phyloP scores from a whole-genome alignment of 2,113 vertebrate genomes.

The Caranx ignobilis region DNA sequence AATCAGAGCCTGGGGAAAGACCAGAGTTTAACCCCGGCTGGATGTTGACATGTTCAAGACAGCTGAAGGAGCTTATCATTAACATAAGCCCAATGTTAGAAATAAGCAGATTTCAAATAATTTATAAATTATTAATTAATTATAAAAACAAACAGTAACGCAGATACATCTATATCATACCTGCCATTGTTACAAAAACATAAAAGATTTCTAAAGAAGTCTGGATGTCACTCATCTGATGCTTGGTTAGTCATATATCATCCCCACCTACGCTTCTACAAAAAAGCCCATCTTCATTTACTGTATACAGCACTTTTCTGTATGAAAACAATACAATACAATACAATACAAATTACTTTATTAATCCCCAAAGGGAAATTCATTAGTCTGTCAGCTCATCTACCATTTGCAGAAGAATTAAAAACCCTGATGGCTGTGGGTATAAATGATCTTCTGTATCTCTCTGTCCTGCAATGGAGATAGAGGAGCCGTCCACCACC shows the following conservation, averaged over 20 bases:
- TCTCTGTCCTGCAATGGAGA: no score
- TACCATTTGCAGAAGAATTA: no score
- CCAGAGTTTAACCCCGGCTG: conserved; percentile 1
- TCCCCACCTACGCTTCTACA: neutral
- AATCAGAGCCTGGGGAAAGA: neutral
- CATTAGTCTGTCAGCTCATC: no score
- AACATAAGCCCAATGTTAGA: neutral
- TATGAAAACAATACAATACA: neutral
- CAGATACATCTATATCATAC: neutral
- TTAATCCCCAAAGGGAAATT: no score
- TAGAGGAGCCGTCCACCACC: no score
- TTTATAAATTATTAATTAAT: no score
- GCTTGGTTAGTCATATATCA: neutral
- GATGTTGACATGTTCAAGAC: neutral
- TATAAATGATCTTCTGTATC: no score
- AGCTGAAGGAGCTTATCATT: neutral
- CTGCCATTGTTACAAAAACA: neutral
- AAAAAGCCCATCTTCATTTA: neutral
- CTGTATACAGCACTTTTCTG: neutral
- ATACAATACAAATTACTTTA: no score
- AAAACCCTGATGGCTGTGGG: no score
- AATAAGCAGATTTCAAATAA: neutral
- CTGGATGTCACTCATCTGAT: neutral
- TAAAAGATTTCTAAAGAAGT: conserved; percentile 1
- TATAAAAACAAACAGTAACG: no score